A percentile compares a stretch with the other conserved stretches of the same genome.
Evolutionary conservation across 2,797 vertebrate species (phyloP).

Genomic region (Rhyacichthys aspro): DNA sequence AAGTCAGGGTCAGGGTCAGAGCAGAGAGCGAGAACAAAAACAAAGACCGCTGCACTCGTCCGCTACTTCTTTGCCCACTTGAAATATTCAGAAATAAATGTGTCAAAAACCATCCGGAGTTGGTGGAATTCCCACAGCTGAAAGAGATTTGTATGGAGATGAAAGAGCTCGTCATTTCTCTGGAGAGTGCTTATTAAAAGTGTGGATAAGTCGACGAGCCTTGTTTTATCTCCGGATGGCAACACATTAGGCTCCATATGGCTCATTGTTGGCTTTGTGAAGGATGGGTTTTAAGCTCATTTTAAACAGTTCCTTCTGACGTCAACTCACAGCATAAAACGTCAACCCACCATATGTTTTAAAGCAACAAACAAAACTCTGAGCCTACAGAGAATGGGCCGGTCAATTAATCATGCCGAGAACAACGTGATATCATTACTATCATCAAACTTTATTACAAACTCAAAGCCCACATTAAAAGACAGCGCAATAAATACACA

Average conservation of each 20-base stretch:
- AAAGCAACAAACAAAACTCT: no score
- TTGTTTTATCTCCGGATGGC: conserved; percentile 35
- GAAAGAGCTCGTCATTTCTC: conserved; percentile 39
- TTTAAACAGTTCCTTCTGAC: background rate
- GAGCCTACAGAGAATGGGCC: no score
- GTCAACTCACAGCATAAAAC: background rate
- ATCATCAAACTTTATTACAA: no score
- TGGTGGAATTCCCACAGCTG: conserved; percentile 11
- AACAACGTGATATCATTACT: no score
- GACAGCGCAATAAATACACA: no score
- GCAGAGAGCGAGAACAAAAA: background rate
- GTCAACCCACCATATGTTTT: background rate
- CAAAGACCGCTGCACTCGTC: conserved; percentile 6
- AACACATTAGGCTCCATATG: conserved; percentile 33
- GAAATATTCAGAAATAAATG: conserved; percentile 3
- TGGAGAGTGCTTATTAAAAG: conserved; percentile 44
- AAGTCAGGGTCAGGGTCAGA: no score
- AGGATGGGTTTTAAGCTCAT: background rate
- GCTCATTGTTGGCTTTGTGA: background rate
- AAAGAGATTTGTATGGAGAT: conserved; percentile 29
- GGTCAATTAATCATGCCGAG: no score
- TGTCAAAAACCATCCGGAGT: background rate
- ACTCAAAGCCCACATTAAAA: no score
- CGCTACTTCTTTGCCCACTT: conserved; percentile 28
- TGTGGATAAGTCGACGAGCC: conserved; percentile 37